Percentiles rank a stretch among this genome's conserved stretches.
Evolutionary conservation across 2,888 invertebrate genomes (phyloP).

Genomic region (Megaustenia siamemsis): DNA sequence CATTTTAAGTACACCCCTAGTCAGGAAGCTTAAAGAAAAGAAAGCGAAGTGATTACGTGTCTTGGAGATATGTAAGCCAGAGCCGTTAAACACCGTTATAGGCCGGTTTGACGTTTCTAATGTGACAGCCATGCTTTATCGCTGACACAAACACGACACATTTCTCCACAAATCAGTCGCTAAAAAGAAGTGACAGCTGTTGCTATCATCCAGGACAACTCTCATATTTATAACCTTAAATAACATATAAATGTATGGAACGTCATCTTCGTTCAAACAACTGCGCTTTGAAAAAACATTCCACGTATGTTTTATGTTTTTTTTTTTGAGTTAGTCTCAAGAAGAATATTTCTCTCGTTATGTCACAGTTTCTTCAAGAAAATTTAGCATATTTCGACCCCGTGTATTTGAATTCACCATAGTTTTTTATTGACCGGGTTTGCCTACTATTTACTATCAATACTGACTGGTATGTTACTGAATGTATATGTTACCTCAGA

Average conservation of each 20-base stretch:
- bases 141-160: conserved; percentile 42
- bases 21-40: background rate
- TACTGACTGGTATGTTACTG: too few species aligned
- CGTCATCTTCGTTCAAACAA: background rate
- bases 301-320: background rate
- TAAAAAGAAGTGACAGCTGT: conserved; percentile 33
- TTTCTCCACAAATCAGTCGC: conserved; percentile 34
- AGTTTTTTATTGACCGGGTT: too few species aligned
- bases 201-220: background rate
- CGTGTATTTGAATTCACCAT: too few species aligned
- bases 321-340: too few species aligned
- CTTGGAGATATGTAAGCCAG: conserved; percentile 1
- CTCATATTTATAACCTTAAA: too few species aligned
- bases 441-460: too few species aligned
- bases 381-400: too few species aligned
- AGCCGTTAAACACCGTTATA: conserved; percentile 14
- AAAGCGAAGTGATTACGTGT: background rate
- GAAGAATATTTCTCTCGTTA: too few species aligned
- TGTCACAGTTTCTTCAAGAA: too few species aligned
- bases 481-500: too few species aligned
- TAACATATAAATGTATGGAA: background rate
- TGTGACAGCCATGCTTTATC: conserved; percentile 30
- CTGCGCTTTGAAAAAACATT: background rate
- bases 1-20: background rate
- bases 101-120: conserved; percentile 1